Base-by-base conservation (phyloP, 2,797 vertebrate genomes). In the Tenualosa ilisha region DNA sequence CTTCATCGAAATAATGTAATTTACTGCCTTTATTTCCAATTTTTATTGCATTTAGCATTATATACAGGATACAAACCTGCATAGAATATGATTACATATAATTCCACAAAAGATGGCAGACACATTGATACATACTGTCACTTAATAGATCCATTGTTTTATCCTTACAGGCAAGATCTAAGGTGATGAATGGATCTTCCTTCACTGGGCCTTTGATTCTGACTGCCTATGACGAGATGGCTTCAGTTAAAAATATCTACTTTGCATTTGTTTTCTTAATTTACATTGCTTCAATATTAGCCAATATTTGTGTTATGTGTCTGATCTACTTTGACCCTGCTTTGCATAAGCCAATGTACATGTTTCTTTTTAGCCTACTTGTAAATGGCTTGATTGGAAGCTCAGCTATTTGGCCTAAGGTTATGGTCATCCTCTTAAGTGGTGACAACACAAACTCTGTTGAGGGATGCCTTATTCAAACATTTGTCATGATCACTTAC, bases 301-400 rank as follows among this genome's bases (percentile, higher is more conserved):
- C 68, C 68, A 72, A 72, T 17, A 15, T 72, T 17, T 72, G 8
- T 6, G 4, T 72, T 2, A 72, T 72, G 68, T 40, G 12, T 20
- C 31, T 72, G 68, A 40, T 72, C 40, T 72, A 72, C 37, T 40
- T 72, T 12, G 68, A 72, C 68, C 13, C 68, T 15, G 4, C 68
- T 6, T 26, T 72, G 11, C 68, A 72, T 72, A 72, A 72, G 37
- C 68, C 68, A 72, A 72, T 72, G 68, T 72, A 72, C 17, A 72
- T n/a, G n/a, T n/a, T n/a, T n/a, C n/a, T n/a, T n/a, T n/a, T n/a
- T n/a, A n/a, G n/a, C n/a, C n/a, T n/a, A 13, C 68, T 72, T 37
- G 12, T 40, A 40, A 40, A 37, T 72, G 68, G 68, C 3, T 17
- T 72, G 31, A 40, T 72, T 26, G 68, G 68, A 15, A 72, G 68